Evolutionary conservation across 2,113 vertebrate species (phyloP), one percentile per base, ranked within the genome.

Genomic region (Nesoenas mayeri): DNA sequence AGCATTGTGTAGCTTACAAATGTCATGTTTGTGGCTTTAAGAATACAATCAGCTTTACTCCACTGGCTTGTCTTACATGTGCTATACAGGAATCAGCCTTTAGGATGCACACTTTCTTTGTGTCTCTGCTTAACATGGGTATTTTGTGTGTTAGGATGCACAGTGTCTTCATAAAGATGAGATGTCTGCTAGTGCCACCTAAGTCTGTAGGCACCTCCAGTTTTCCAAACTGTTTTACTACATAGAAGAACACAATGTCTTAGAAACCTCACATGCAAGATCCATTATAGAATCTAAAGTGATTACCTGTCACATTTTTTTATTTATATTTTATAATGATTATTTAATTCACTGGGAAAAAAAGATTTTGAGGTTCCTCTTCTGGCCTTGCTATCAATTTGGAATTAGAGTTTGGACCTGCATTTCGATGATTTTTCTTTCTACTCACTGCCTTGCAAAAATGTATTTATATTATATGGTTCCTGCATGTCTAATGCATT

Each of bases 371-470:
- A 64, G 13, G 36, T 56, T 89, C 29, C 16, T 70, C n/a, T 84
- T 36, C 51, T 48, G 22, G 56, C 5, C 24, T 75, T 87, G 13
- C 12, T 74, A 11, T 56, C 34, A 79, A 31, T 32, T 93, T 74
- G 48, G 26, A 95, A 62, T 71, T 86, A 56, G 29, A 53, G 17
- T 79, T 47, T 54, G 34, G 60, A 48, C 22, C 7, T 71, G 51
- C 56, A 51, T 87, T 89, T 87, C 61, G 78, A 10, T 47, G 70
- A 29, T 81, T 73, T 87, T 93, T 69, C 24, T 69, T 83, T 64
- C 29, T 82, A 32, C 44, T 93, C 24, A 48, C 7, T 65, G 73
- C 79, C 11, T 38, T 93, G 19, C 10, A 89, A 65, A 75, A 88
- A 75, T 79, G 2, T 84, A 67, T 86, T 89, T 89, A 40, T 58